phyloP scores from a whole-genome alignment of 2,888 invertebrate species.

The Idaea dimidiata region DNA sequence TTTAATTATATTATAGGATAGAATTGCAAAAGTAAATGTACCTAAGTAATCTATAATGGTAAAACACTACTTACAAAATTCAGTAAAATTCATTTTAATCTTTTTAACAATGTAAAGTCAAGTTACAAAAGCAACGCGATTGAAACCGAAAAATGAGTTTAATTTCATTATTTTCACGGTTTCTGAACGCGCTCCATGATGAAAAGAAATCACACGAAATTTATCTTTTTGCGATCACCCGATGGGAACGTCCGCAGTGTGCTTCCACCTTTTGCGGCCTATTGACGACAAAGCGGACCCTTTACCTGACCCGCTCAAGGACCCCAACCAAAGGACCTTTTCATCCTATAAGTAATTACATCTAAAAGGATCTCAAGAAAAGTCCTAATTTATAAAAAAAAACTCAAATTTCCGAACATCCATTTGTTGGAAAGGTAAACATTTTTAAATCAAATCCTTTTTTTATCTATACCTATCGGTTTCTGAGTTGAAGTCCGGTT shows the following conservation, averaged over 20 bases:
- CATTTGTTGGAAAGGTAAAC: conserved; percentile 50
- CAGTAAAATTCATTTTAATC: no score
- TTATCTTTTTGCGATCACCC: background rate
- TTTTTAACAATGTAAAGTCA: no score
- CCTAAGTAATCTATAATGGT: no score
- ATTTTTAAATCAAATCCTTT: conserved; percentile 50
- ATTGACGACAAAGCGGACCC: conserved; percentile 17
- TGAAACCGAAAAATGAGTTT: no score
- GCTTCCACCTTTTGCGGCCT: conserved; percentile 21
- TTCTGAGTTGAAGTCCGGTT: conserved; percentile 6
- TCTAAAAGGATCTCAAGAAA: conserved; percentile 45
- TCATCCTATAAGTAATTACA: conserved; percentile 59
- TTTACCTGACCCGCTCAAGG: conserved; percentile 20
- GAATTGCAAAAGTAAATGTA: no score
- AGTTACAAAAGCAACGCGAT: no score
- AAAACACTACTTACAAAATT: no score
- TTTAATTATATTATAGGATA: no score
- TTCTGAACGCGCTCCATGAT: no score
- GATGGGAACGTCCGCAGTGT: background rate
- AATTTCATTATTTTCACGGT: no score
- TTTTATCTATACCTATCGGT: conserved; percentile 14
- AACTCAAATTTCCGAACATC: conserved; percentile 36
- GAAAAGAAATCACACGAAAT: no score
- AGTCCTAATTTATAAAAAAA: conserved; percentile 55
- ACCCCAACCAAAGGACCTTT: conserved; percentile 42